These are phyloP conservation scores for Drosophila barbarae DNA, from an alignment of 2,888 invertebrate species.

Conservation along the genomic window DNA sequence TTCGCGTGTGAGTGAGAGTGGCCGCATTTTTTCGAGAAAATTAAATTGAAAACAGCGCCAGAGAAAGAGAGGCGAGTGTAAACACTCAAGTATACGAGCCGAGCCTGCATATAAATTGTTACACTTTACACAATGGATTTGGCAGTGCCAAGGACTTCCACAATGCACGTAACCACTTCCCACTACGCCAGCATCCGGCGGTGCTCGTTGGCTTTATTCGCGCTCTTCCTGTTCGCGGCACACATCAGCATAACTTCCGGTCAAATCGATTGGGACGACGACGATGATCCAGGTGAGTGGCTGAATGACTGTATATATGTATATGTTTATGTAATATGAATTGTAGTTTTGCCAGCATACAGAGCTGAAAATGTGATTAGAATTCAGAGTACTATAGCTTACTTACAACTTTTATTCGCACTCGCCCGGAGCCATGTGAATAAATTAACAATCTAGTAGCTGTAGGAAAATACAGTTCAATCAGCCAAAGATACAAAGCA, in stretches of 20 bases:
- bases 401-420: not conserved
- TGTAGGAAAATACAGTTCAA: slow-evolving; percentile 48
- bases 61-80: slow-evolving; percentile 38
- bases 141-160: slow-evolving; percentile 63
- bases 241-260: slow-evolving; percentile 76
- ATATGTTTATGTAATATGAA: not conserved
- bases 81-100: slow-evolving; percentile 36
- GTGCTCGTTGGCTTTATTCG: slow-evolving; percentile 65
- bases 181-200: slow-evolving; percentile 23
- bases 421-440: slow-evolving; percentile 54
- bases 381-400: slow-evolving; percentile 11
- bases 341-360: not conserved
- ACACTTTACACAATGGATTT: slow-evolving; percentile 68
- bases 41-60: slow-evolving; percentile 71
- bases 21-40: slow-evolving; percentile 49
- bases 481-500: slow-evolving; percentile 26
- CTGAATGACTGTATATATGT: not conserved
- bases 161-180: slow-evolving; percentile 62
- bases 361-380: slow-evolving; percentile 17
- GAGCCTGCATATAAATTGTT: slow-evolving; percentile 47
- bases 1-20: slow-evolving; percentile 40
- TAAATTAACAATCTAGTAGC: slow-evolving; percentile 50
- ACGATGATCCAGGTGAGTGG: slow-evolving; percentile 80
- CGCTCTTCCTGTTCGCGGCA: slow-evolving; percentile 73
- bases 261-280: slow-evolving; percentile 81